Evolutionary conservation across 2,113 vertebrate species (phyloP).

Genomic region (Rousettus leschenaultii): DNA sequence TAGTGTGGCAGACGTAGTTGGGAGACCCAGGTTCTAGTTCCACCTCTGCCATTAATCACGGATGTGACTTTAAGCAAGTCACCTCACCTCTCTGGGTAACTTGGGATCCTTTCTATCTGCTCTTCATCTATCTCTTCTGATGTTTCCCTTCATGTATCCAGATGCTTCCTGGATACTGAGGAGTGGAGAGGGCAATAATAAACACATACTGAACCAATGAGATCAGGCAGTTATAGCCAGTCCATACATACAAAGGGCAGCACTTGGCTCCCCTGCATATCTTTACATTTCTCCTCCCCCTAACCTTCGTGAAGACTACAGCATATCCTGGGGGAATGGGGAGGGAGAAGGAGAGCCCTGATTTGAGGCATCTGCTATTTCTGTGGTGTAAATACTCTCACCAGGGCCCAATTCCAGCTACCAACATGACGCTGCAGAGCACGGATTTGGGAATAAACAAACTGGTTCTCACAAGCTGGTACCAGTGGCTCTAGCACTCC

Average conservation of each 20-base stretch:
- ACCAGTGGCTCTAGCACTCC: no score
- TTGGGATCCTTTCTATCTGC: not conserved
- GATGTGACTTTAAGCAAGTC: not conserved
- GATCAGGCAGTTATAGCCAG: not conserved
- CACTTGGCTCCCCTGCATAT: not conserved
- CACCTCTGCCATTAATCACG: not conserved
- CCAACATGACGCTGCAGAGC: not conserved
- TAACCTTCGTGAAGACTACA: not conserved
- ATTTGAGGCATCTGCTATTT: not conserved
- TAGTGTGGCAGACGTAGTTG: not conserved
- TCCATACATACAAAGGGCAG: not conserved
- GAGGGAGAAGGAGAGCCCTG: not conserved
- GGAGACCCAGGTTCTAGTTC: not conserved
- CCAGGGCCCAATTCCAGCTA: not conserved
- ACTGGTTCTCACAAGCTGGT: fast-evolving
- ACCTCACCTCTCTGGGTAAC: not conserved
- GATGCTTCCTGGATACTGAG: not conserved
- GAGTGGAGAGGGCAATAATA: not conserved
- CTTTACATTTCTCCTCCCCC: not conserved
- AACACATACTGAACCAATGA: not conserved
- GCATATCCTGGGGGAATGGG: no score
- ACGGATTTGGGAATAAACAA: not conserved
- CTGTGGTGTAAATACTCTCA: not conserved
- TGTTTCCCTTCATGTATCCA: not conserved
- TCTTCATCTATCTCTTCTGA: not conserved